Evolutionary conservation across 2,113 vertebrate species (phyloP).

Genomic region (Glaucomys volans): DNA sequence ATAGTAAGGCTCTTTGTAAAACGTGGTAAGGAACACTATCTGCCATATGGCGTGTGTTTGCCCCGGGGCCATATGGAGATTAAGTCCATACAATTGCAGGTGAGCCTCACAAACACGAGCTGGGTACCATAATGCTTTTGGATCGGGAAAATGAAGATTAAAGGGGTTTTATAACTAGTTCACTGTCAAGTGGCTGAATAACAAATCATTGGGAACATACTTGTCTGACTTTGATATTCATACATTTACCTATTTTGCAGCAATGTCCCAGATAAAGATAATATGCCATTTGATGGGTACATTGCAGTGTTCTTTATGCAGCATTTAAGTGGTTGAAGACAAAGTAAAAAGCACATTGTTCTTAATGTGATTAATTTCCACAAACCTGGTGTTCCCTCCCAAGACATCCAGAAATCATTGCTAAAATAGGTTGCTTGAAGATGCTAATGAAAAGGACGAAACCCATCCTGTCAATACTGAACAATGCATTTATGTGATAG

Average conservation of each 20-base stretch:
- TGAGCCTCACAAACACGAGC: background rate
- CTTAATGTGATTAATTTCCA: background rate
- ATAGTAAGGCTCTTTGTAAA: background rate
- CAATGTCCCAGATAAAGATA: background rate
- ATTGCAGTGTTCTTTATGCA: background rate
- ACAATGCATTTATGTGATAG: background rate
- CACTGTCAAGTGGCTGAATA: background rate
- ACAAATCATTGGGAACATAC: background rate
- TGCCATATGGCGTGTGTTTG: background rate
- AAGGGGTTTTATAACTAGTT: background rate
- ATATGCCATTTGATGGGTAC: background rate
- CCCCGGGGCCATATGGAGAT: background rate
- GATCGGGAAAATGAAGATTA: background rate
- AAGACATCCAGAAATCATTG: background rate
- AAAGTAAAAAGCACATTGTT: background rate
- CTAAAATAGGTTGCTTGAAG: background rate
- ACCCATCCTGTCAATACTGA: background rate
- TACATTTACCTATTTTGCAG: background rate
- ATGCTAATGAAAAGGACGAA: slow-evolving; percentile 6
- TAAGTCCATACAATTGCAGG: background rate
- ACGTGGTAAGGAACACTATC: background rate
- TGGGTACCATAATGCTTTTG: background rate
- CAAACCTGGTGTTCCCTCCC: background rate
- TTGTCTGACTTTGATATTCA: background rate
- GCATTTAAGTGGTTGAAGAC: slow-evolving; percentile 13